A percentile compares a stretch with the other conserved stretches of the same genome.
Conservation (phyloP, 2,113 vertebrate species). For the Podarcis raffonei region DNA sequence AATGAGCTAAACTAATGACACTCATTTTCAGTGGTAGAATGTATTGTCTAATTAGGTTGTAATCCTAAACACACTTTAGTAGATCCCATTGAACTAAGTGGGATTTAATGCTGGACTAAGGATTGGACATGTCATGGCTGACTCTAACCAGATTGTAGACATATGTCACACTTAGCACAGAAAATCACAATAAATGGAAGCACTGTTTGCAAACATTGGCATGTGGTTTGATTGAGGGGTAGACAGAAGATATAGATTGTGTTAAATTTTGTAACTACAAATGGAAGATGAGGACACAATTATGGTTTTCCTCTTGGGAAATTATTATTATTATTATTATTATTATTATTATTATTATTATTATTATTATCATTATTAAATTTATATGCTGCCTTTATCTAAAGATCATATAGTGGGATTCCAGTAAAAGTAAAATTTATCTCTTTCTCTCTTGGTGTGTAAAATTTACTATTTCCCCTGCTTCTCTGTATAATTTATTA, state of each 20-base stretch:
- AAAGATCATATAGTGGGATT: too few relatives aligned
- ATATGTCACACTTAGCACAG: not conserved
- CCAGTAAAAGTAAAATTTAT: too few relatives aligned
- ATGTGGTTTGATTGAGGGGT: too few relatives aligned
- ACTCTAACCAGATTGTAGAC: not conserved
- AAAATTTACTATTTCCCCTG: not conserved
- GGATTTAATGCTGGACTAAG: not conserved
- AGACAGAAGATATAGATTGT: not conserved
- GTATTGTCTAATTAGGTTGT: not conserved
- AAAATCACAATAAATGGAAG: not conserved
- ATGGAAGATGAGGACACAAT: too few relatives aligned
- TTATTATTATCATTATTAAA: too few relatives aligned
- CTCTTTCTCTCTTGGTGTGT: not conserved
- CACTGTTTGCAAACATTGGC: not conserved
- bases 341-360: too few relatives aligned
- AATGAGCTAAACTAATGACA: not conserved
- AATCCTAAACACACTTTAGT: not conserved
- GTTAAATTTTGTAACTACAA: not conserved
- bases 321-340: too few relatives aligned
- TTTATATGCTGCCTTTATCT: too few relatives aligned
- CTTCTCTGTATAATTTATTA: not conserved
- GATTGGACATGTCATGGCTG: not conserved
- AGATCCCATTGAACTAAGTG: not conserved
- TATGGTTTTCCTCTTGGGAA: not conserved
- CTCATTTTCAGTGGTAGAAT: not conserved